A percentile compares a stretch with the other conserved stretches of the same genome.
Conservation (phyloP, 2,113 vertebrate species). For the Myotis davidii region DNA sequence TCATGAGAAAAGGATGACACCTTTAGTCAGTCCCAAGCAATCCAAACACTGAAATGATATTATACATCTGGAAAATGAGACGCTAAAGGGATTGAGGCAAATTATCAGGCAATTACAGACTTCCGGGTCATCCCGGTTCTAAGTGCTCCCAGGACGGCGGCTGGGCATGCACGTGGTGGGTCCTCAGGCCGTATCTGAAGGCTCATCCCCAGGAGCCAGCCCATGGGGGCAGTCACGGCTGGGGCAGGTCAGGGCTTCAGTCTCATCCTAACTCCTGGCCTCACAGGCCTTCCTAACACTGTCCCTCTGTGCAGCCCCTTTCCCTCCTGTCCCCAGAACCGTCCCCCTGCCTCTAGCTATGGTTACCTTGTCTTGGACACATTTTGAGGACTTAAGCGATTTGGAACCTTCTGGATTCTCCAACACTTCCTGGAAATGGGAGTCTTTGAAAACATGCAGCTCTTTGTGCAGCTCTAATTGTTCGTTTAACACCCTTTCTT, state of each 20-base stretch:
- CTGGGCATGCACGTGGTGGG: background rate
- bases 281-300: background rate
- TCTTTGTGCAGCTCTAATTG: constrained; percentile 48
- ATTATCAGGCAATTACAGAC: background rate
- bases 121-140: background rate
- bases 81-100: background rate
- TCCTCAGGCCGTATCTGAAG: background rate
- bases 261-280: background rate
- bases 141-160: background rate
- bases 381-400: constrained; percentile 35
- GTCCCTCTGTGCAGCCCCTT: background rate
- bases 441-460: constrained; percentile 53
- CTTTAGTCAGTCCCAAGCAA: constrained; percentile 21
- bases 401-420: background rate
- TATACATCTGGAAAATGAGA: background rate
- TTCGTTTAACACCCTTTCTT: constrained; percentile 55
- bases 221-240: background rate
- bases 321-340: background rate
- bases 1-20: background rate
- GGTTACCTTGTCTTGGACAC: constrained; percentile 70
- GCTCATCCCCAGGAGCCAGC: background rate
- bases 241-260: background rate
- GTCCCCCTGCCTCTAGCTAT: background rate
- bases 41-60: background rate
- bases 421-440: constrained; percentile 57